A percentile compares a stretch with the other conserved stretches of the same genome.
These are phyloP conservation scores for Lates japonicus DNA, from an alignment of 2,797 vertebrate species.

Conservation along the genomic window DNA sequence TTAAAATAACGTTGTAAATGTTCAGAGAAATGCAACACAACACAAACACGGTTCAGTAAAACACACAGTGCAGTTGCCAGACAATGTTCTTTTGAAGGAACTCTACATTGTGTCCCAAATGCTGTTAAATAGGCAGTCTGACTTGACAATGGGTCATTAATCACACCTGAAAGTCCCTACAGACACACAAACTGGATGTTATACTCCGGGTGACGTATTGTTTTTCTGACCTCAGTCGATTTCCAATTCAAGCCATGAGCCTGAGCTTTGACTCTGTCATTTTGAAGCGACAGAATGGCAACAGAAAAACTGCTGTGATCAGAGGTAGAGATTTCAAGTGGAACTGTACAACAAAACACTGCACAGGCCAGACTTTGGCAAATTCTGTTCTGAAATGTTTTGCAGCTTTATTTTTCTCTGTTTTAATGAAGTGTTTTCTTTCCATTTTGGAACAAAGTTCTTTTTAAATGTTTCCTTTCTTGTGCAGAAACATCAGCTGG, in stretches of 20 bases:
- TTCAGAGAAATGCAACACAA: not conserved
- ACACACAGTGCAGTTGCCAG: not conserved
- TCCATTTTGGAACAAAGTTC: not conserved
- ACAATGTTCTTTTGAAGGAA: constrained; percentile 6
- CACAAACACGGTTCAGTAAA: not conserved
- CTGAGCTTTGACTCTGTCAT: not conserved
- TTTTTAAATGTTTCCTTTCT: not conserved
- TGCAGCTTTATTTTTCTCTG: not conserved
- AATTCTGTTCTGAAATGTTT: not conserved
- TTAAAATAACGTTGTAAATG: not conserved
- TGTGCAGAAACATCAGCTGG: constrained; percentile 22
- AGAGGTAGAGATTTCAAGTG: not conserved
- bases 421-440: not conserved
- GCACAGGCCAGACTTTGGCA: not conserved
- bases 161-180: constrained; percentile 36
- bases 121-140: constrained; percentile 19
- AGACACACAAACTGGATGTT: constrained; percentile 18
- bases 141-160: constrained; percentile 57
- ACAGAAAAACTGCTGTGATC: not conserved
- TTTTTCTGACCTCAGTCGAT: constrained; percentile 35
- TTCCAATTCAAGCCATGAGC: not conserved
- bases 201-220: constrained; percentile 26
- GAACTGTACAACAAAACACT: constrained; percentile 1
- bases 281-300: constrained; percentile 3
- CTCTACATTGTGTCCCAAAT: constrained; percentile 21